Evolutionary conservation across 2,113 vertebrate species (phyloP).

Genomic region (Collichthys lucidus): DNA sequence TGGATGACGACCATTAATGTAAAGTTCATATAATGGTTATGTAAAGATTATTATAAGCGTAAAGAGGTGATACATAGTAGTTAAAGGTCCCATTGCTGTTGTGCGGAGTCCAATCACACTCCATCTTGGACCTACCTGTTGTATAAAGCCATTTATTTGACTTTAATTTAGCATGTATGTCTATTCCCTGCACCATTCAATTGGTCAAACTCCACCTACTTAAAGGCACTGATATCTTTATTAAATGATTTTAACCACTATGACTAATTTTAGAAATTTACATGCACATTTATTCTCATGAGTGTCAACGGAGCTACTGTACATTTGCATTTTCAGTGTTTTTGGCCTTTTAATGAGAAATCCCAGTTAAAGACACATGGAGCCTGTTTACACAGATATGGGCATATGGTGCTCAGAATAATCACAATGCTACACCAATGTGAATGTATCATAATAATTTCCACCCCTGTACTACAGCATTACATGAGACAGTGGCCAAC

Average conservation of each 20-base stretch:
- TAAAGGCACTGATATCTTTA: neutral
- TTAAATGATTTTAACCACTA: neutral
- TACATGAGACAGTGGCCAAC: constrained; percentile 24
- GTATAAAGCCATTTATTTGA: neutral
- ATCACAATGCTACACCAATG: constrained; percentile 7
- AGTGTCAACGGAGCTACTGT: constrained; percentile 5
- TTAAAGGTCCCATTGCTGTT: too few species aligned
- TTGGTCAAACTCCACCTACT: neutral
- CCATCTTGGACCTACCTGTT: too few species aligned
- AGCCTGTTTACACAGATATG: constrained; percentile 20
- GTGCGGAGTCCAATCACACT: too few species aligned
- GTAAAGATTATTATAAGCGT: too few species aligned
- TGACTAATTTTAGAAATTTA: neutral
- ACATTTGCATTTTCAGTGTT: constrained; percentile 27
- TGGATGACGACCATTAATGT: too few species aligned
- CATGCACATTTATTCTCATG: constrained; percentile 8
- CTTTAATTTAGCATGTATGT: neutral
- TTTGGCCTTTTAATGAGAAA: neutral
- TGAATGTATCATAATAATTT: constrained; percentile 32
- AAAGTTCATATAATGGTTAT: too few species aligned
- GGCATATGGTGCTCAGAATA: neutral
- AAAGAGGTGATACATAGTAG: too few species aligned
- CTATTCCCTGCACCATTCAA: neutral
- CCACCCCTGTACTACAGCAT: constrained; percentile 7
- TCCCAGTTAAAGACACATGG: neutral